phyloP scores from a whole-genome alignment of 2,113 vertebrate genomes.

The Spea multiplicata region DNA sequence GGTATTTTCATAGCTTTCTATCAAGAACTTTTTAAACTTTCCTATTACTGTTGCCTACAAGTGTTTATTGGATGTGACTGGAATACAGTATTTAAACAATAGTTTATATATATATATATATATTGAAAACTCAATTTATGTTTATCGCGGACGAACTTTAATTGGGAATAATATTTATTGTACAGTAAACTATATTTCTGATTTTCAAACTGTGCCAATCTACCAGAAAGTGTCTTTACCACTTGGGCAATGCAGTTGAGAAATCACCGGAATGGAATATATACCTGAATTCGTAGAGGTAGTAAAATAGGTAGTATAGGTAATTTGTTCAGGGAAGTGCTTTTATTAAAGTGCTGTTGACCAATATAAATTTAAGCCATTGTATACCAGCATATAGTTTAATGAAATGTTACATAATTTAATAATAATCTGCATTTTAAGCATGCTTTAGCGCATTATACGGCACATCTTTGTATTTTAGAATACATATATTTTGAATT shows the following conservation, averaged over 20 bases:
- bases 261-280: slow-evolving; percentile 56
- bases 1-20: slow-evolving; percentile 49
- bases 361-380: slow-evolving; percentile 52
- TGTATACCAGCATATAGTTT: slow-evolving; percentile 53
- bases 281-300: slow-evolving; percentile 46
- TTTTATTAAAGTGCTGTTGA: slow-evolving; percentile 52
- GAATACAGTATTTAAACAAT: slow-evolving; percentile 23
- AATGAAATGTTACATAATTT: slow-evolving; percentile 47
- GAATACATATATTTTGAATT: slow-evolving; percentile 56
- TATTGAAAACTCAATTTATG: not conserved
- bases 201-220: slow-evolving; percentile 83
- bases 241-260: slow-evolving; percentile 71
- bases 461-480: slow-evolving; percentile 51
- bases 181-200: slow-evolving; percentile 52
- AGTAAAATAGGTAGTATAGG: slow-evolving; percentile 48
- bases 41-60: slow-evolving; percentile 51
- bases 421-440: slow-evolving; percentile 50
- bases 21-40: slow-evolving; percentile 54
- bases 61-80: slow-evolving; percentile 35
- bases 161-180: slow-evolving; percentile 58
- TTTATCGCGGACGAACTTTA: slow-evolving; percentile 54
- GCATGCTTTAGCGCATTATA: slow-evolving; percentile 46
- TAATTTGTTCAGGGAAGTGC: slow-evolving; percentile 52
- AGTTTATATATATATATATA: not conserved
- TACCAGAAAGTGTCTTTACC: slow-evolving; percentile 94